Conservation (phyloP, 2,797 vertebrate species). For the Thamnophis elegans region DNA sequence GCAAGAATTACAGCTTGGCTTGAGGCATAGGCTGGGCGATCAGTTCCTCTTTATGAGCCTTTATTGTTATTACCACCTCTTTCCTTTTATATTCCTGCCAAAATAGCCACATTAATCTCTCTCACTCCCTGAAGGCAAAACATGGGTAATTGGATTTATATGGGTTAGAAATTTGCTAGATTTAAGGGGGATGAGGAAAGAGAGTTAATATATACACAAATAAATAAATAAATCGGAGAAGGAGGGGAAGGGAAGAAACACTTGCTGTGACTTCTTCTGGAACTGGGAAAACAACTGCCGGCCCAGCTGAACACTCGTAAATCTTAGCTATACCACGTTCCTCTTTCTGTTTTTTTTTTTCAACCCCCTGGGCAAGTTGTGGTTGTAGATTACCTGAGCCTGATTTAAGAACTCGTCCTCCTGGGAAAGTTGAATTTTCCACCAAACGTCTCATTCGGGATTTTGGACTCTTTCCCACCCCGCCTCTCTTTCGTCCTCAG, state of each 20-base stretch:
- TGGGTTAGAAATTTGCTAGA: conserved; percentile 78
- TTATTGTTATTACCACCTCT: conserved; percentile 78
- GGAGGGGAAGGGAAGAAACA: not conserved
- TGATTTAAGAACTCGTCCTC: conserved; percentile 47
- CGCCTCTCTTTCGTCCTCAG: not conserved
- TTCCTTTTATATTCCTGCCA: conserved; percentile 80
- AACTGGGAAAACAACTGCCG: not conserved
- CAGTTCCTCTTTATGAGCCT: conserved; percentile 67
- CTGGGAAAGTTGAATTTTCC: not conserved
- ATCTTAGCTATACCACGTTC: conserved; percentile 35
- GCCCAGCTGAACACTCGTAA: not conserved
- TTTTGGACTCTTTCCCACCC: not conserved
- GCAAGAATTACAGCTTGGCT: conserved; percentile 42
- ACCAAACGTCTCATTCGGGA: not conserved
- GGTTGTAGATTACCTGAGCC: not conserved
- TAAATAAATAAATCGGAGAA: conserved; percentile 41
- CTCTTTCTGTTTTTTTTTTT: not conserved
- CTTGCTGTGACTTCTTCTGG: not conserved
- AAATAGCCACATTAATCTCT: conserved; percentile 81
- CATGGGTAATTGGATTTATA: conserved; percentile 82
- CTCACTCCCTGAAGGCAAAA: conserved; percentile 76
- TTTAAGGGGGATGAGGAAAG: not conserved
- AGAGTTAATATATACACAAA: not conserved
- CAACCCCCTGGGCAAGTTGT: accelerated
- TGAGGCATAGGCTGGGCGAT: conserved; percentile 25